These are phyloP conservation scores for Gymnodraco acuticeps DNA, from an alignment of 2,797 vertebrate species.

Conservation along the genomic window DNA sequence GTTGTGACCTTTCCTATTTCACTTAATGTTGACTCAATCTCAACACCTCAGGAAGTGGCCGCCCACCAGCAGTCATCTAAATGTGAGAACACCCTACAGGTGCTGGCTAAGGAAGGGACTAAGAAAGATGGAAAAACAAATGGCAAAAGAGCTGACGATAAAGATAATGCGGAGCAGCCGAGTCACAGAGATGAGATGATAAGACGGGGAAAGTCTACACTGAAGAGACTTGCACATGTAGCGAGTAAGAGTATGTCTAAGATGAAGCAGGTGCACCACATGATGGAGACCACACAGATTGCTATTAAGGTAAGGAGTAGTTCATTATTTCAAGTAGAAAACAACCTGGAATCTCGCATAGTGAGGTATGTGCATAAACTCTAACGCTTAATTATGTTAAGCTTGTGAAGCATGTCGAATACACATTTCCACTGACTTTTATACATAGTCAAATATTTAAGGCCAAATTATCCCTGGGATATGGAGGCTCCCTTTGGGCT, in stretches of 20 bases:
- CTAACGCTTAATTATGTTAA: neutral
- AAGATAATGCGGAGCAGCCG: neutral
- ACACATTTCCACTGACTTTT: no score
- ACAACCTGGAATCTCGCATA: neutral
- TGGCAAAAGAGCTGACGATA: neutral
- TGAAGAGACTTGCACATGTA: neutral
- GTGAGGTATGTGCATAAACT: neutral
- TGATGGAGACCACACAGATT: constrained; percentile 32
- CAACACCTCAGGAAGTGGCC: neutral
- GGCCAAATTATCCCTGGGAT: no score
- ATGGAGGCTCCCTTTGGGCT: no score
- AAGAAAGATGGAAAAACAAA: neutral
- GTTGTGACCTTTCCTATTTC: neutral
- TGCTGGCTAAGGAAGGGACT: neutral
- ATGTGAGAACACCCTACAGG: neutral
- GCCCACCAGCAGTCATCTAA: neutral
- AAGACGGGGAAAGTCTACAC: neutral
- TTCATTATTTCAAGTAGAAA: neutral
- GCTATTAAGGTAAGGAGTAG: constrained; percentile 65
- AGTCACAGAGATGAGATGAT: neutral
- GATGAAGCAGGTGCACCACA: constrained; percentile 37
- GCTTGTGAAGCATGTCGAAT: neutral
- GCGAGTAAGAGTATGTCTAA: constrained; percentile 49
- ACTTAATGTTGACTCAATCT: neutral
- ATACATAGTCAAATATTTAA: no score